A percentile compares a stretch with the other conserved stretches of the same genome.
Conservation (phyloP, 2,797 vertebrate genomes). For the Pseudochirops cupreus region DNA sequence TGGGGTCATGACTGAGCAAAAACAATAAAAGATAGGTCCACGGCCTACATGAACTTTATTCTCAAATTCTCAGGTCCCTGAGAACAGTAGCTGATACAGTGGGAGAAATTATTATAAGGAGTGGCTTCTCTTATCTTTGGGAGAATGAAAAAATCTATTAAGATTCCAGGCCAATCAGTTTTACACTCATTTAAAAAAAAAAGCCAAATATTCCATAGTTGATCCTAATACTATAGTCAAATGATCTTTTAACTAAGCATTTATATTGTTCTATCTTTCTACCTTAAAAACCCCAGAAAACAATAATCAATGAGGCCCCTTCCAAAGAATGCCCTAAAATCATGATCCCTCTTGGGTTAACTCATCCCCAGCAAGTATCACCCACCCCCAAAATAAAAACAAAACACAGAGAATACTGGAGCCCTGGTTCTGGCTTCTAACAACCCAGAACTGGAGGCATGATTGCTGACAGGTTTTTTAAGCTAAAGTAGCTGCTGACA, state of each 20-base stretch:
- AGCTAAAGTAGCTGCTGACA: not conserved
- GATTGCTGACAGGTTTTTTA: slow-evolving; percentile 8
- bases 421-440: not conserved
- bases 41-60: not conserved
- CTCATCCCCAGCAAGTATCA: not conserved
- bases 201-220: not conserved
- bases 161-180: not conserved
- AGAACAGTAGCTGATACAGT: not conserved
- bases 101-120: not conserved
- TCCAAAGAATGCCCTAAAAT: not conserved
- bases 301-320: not conserved
- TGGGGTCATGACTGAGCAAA: not conserved
- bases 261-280: not conserved
- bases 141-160: not conserved
- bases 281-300: not conserved
- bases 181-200: not conserved
- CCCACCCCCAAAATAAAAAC: not conserved
- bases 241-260: not conserved
- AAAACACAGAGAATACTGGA: not conserved
- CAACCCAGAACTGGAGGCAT: slow-evolving; percentile 1
- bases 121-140: not conserved
- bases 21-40: not conserved
- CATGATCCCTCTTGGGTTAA: not conserved
- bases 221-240: not conserved
- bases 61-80: not conserved